These are phyloP conservation scores for Uromys caudimaculatus DNA, from an alignment of 2,797 vertebrate genomes.

Conservation along the genomic window DNA sequence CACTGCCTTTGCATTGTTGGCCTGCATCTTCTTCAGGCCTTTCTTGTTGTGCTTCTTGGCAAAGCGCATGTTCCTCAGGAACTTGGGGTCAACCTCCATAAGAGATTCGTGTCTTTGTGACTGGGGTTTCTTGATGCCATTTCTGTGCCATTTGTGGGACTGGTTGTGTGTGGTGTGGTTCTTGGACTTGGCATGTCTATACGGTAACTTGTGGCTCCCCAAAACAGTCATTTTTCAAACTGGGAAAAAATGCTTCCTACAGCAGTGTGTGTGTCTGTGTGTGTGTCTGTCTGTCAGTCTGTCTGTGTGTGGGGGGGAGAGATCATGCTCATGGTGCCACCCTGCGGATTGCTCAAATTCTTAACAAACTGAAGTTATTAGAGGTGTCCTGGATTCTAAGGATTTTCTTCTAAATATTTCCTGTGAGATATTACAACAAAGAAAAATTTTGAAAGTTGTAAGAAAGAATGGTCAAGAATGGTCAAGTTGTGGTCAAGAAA, in stretches of 20 bases:
- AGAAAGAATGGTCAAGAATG: no score
- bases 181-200: no score
- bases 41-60: no score
- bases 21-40: no score
- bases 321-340: slow-evolving; percentile 79
- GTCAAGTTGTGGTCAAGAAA: not conserved
- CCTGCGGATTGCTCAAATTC: slow-evolving; percentile 72
- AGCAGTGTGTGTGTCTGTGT: not conserved
- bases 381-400: not conserved
- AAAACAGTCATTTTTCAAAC: not conserved
- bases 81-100: no score
- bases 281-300: not conserved
- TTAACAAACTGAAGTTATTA: not conserved
- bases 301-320: not conserved
- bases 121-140: no score
- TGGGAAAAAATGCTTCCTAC: not conserved
- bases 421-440: not conserved
- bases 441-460: not conserved
- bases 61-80: no score
- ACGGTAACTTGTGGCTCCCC: no score
- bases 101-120: no score
- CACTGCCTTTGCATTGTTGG: no score
- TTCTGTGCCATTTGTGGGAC: no score
- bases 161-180: no score
- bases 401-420: not conserved